These are phyloP conservation scores for Magallana gigas DNA, from an alignment of 1,140 invertebrate genomes.

Conservation along the genomic window DNA sequence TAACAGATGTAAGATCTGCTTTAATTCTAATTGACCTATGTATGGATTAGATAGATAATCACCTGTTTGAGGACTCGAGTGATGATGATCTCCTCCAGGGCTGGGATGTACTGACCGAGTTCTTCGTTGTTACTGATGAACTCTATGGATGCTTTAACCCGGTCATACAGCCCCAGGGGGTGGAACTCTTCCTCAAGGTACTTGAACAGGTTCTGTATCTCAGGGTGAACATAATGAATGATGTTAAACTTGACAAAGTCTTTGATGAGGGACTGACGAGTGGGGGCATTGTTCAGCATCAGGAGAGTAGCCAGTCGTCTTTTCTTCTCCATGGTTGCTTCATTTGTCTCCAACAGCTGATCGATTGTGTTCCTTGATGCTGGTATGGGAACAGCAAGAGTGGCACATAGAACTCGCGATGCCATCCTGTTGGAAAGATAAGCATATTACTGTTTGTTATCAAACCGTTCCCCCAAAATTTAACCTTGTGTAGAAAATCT, in stretches of 20 bases:
- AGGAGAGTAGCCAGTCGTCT: slow-evolving; percentile 93
- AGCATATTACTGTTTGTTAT: too few relatives aligned
- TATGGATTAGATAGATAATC: too few relatives aligned
- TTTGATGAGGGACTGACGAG: slow-evolving; percentile 91
- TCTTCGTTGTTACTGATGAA: slow-evolving; percentile 79
- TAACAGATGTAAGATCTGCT: too few relatives aligned
- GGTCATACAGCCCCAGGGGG: slow-evolving; percentile 91
- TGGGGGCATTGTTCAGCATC: slow-evolving; percentile 93
- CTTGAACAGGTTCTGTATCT: slow-evolving; percentile 94
- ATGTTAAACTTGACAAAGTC: slow-evolving; percentile 88
- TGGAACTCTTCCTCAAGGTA: slow-evolving; percentile 97
- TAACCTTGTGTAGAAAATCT: too few relatives aligned
- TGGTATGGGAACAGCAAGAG: slow-evolving; percentile 95
- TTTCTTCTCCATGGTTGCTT: slow-evolving; percentile 94
- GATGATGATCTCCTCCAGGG: slow-evolving; percentile 94
- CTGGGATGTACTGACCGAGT: slow-evolving; percentile 87
- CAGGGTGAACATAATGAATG: slow-evolving; percentile 89
- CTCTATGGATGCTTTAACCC: slow-evolving; percentile 77
- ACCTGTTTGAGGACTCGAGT: slow-evolving; percentile 92
- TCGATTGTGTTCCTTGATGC: slow-evolving; percentile 97
- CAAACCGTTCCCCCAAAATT: too few relatives aligned
- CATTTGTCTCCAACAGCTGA: slow-evolving; percentile 97
- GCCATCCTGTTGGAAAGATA: slow-evolving; percentile 86
- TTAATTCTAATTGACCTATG: too few relatives aligned
- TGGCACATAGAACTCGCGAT: slow-evolving; percentile 93